These are phyloP conservation scores for Mycteria americana DNA, from an alignment of 2,797 vertebrate species.

Conservation along the genomic window DNA sequence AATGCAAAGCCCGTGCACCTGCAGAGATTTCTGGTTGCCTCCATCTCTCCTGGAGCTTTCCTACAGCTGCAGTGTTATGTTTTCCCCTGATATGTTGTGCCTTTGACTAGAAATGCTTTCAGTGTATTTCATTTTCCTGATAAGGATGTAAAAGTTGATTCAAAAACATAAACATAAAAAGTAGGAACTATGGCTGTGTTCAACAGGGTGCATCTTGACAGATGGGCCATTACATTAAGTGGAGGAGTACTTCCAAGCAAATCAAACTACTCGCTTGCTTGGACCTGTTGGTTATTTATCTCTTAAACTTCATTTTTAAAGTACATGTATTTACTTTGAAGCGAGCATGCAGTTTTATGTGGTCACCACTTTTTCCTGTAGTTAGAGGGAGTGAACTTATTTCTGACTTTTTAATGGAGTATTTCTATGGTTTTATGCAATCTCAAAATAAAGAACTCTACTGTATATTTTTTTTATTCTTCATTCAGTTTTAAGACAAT, in stretches of 20 bases:
- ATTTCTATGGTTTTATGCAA: not conserved
- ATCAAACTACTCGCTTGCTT: not conserved
- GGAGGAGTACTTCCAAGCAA: not conserved
- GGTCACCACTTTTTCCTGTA: not conserved
- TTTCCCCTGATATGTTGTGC: not conserved
- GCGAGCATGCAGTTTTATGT: not conserved
- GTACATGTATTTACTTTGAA: not conserved
- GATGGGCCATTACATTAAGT: not conserved
- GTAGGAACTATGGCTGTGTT: not conserved
- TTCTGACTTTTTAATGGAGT: not conserved
- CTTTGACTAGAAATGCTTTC: not conserved
- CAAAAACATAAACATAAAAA: not conserved
- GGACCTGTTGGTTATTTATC: not conserved
- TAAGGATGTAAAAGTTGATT: not conserved
- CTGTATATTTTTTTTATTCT: not conserved
- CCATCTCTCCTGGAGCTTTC: not conserved
- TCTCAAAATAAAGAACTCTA: constrained; percentile 5
- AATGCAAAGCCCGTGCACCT: not conserved
- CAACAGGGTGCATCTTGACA: not conserved
- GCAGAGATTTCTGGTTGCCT: not conserved
- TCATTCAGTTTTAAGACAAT: not conserved
- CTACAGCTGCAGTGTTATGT: not conserved
- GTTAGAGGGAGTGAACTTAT: not conserved
- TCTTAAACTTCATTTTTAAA: not conserved
- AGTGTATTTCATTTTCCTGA: not conserved